These are phyloP conservation scores for Acanthococcus lagerstroemiae DNA, from an alignment of 2,888 invertebrate species.

Conservation along the genomic window DNA sequence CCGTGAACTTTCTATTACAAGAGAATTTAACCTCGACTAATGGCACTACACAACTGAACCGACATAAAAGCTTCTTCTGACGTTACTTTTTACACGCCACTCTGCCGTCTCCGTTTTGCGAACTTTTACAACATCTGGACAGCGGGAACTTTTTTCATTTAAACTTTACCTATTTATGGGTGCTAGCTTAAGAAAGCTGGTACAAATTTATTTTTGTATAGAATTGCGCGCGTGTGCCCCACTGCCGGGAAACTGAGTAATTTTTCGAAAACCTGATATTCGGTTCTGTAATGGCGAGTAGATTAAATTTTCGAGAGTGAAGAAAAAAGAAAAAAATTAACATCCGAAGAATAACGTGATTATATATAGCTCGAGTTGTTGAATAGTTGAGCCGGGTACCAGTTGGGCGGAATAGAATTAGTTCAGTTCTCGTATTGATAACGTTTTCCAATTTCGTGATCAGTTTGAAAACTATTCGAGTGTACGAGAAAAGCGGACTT, in stretches of 20 bases:
- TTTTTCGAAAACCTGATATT: not conserved
- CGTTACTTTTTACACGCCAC: constrained; percentile 39
- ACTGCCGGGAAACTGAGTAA: not conserved
- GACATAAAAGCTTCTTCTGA: not conserved
- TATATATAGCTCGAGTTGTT: not conserved
- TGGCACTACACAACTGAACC: not conserved
- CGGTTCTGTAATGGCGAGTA: not conserved
- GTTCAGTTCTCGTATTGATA: not conserved
- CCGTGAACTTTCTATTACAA: not conserved
- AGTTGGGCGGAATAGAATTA: not conserved
- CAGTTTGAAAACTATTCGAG: too few relatives aligned
- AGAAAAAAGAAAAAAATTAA: not conserved
- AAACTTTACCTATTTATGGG: constrained; percentile 19
- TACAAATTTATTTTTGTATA: not conserved
- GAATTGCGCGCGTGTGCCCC: not conserved
- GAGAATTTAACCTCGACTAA: not conserved
- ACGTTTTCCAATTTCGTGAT: not conserved
- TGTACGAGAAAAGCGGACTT: too few relatives aligned
- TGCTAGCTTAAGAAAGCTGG: not conserved
- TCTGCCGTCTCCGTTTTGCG: not conserved
- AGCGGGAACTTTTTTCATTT: constrained; percentile 19
- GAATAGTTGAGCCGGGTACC: not conserved
- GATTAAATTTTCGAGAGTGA: not conserved
- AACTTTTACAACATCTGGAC: constrained; percentile 13
- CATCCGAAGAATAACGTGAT: not conserved